Evolutionary conservation across 2,797 vertebrate species (phyloP).

Genomic region (Denticeps clupeoides): DNA sequence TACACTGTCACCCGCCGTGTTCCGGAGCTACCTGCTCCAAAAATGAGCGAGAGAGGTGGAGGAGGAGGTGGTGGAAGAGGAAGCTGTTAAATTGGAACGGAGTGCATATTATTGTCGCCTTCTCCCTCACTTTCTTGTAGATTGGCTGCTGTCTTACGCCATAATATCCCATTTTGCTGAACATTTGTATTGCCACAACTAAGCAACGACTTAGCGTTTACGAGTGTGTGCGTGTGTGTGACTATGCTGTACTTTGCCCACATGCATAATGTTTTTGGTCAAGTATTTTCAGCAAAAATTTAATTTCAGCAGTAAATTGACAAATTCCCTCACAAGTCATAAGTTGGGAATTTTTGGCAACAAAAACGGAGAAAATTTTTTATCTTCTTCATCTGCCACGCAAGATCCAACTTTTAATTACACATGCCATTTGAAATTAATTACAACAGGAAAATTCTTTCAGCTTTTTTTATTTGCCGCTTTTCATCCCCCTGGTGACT

Average conservation of each 20-base stretch:
- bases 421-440: background rate
- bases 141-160: slow-evolving; percentile 23
- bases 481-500: slow-evolving; percentile 34
- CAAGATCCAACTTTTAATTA: background rate
- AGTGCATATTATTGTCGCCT: slow-evolving; percentile 36
- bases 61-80: slow-evolving; percentile 10
- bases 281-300: too few relatives aligned
- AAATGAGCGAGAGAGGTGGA: slow-evolving; percentile 21
- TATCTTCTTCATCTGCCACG: too few relatives aligned
- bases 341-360: too few relatives aligned
- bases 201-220: slow-evolving; percentile 2
- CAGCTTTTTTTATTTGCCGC: slow-evolving; percentile 9
- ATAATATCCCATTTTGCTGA: slow-evolving; percentile 21
- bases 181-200: slow-evolving; percentile 19
- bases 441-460: background rate
- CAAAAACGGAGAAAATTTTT: too few relatives aligned
- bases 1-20: slow-evolving; percentile 32
- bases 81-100: slow-evolving; percentile 30
- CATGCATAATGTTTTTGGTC: too few relatives aligned
- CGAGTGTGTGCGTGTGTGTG: background rate
- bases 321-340: too few relatives aligned
- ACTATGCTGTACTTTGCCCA: background rate
- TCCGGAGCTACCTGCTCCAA: slow-evolving; percentile 28
- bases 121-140: slow-evolving; percentile 8
- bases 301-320: too few relatives aligned